Base-by-base conservation (phyloP, 2,797 vertebrate species). In the Notoglanidium macrostoma region DNA sequence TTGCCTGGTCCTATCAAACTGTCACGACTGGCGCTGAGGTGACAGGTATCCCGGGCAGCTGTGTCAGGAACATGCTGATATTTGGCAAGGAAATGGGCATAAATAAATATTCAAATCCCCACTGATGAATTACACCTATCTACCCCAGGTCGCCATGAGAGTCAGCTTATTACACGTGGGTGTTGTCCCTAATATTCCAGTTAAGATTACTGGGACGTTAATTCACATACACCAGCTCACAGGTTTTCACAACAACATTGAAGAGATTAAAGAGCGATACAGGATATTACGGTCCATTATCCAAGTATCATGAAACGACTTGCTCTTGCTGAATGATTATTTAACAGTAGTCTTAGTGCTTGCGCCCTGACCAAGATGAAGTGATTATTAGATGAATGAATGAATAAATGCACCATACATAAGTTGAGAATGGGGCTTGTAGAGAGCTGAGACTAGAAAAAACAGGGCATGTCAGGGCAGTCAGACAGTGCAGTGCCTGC, bases 1-100 rank as follows among this genome's bases (percentile, higher is more conserved):
- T 91, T 91, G 88, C 86, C 90, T 87, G 91, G 91, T 90, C 90
- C 91, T 90, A 90, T 93, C 92, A 92, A 93, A 92, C 89, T 92
- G 92, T 91, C 92, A 93, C 84, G 91, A 92, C 90, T 88, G 88
- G 11, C 90, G 6, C 91, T 88, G 90, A 92, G 92, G 89, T 89
- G 90, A 84, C 87, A 89, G 81, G 73, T 78, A 73, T 72, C n/a
- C 73, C 23, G 23, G 73, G 82, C 70, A 54, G 29, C 77, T 68
- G 70, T 83, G 74, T 63, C 78, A 85, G 87, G 77, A 85, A 67
- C 78, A 80, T 68, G 73, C 49, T 89, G 49, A 19, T 26, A 73
- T 87, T 87, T 84, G 85, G 85, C 82, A 83, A 32, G 78, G 76
- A 88, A 78, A 84, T 65, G 55, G 82, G 12, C 86, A 78, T 77